Base-by-base conservation (phyloP, 2,888 invertebrate genomes). In the Orgyia antiqua region DNA sequence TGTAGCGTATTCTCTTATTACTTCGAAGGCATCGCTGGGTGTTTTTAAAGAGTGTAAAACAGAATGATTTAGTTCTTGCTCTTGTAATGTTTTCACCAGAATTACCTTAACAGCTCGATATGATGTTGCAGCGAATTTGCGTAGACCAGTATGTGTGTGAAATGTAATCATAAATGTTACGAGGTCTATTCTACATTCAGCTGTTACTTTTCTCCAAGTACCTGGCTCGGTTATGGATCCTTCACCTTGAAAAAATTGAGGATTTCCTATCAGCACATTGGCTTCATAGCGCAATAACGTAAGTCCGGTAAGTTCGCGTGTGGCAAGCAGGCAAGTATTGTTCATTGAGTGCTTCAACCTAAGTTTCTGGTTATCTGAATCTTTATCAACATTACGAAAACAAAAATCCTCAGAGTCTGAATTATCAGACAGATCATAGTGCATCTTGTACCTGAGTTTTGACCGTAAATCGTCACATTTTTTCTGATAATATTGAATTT, bases 21-120 rank as follows among this genome's bases (percentile, higher is more conserved):
- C 66, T 67, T 80, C 70, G 0, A 78, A 40, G 20, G 73, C 80
- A 27, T 80, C 71, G 13, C 72, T 68, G 0, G 84, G 84, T 0
- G 33, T 36, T 0, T 20, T 47, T 1, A 68, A 27, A 0, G 36
- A 30, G 0, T 56, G 33, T 3, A 84, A 41, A 1, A 76, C 55
- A 0, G 77, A 74, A 0, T 41, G 44, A 0, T 39, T 23, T 0
- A 84, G 57, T 28, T 84, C 84, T 0, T 33, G 34, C 11, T 73
- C 70, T 2, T 83, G 78, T 0, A 69, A 41, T 0, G 39, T 10
- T 45, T 79, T 80, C 3, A 68, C 56, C 0, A 64, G 46, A 0
- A 42, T 25, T 21, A 76, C 69, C 1, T 50, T 50, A 0, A 83
- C 41, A 0, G 53, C 52, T 0, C 73, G 59, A 54, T 62, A 82